Evolutionary conservation across 2,113 vertebrate species (phyloP).

Genomic region (Donacobius atricapilla): DNA sequence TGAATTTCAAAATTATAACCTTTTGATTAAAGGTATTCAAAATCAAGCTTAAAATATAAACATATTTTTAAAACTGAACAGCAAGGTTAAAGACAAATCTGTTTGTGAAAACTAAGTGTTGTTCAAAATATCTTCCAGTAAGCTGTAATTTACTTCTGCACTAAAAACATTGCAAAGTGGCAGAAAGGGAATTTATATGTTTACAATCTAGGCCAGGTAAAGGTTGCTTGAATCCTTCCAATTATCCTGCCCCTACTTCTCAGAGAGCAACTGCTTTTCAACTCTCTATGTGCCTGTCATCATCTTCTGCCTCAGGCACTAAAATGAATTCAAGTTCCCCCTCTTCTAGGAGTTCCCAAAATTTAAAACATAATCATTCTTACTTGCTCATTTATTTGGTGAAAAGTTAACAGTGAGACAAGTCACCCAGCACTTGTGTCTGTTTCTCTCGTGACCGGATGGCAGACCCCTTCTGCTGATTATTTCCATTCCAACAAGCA

Average conservation of each 20-base stretch:
- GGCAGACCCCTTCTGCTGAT: background rate
- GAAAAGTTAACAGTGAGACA: background rate
- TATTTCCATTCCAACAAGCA: background rate
- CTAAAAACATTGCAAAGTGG: background rate
- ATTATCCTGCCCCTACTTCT: background rate
- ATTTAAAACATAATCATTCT: background rate
- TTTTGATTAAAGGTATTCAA: background rate
- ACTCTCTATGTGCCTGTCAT: background rate
- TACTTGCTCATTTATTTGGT: background rate
- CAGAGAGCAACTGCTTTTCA: background rate
- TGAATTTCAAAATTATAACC: background rate
- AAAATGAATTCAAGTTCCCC: background rate
- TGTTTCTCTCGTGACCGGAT: background rate
- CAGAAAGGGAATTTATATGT: background rate
- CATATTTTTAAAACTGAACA: background rate
- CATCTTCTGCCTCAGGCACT: background rate
- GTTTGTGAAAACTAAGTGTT: background rate
- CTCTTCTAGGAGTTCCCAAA: background rate
- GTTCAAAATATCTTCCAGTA: background rate
- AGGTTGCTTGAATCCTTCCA: background rate
- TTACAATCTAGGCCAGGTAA: background rate
- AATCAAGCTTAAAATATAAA: background rate
- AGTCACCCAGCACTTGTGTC: background rate
- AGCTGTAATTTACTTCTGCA: constrained; percentile 1
- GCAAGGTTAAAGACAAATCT: background rate